These are phyloP conservation scores for Lissonota sp. DNA, from an alignment of 2,888 invertebrate genomes.

Conservation along the genomic window DNA sequence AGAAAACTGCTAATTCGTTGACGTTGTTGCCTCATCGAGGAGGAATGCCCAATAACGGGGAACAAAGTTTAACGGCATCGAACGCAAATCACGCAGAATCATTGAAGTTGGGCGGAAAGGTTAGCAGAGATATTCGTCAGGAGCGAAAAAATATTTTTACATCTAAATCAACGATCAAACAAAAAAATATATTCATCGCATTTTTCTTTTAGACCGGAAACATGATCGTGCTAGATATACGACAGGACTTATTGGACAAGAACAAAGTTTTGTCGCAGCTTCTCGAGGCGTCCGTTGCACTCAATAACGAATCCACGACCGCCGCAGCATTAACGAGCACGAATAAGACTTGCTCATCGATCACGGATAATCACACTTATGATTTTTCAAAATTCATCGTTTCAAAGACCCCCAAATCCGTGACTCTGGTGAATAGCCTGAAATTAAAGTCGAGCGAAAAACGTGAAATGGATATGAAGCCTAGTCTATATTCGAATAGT, in stretches of 20 bases:
- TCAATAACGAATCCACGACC: constrained; percentile 73
- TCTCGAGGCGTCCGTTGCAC: constrained; percentile 77
- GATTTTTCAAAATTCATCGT: constrained; percentile 11
- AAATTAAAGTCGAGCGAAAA: constrained; percentile 42
- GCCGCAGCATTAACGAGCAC: constrained; percentile 61
- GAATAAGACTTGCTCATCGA: constrained; percentile 17
- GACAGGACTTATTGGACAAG: constrained; percentile 76
- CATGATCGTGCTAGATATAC: constrained; percentile 78
- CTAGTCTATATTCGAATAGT: constrained; percentile 58
- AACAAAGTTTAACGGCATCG: constrained; percentile 70
- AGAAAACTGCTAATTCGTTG: constrained; percentile 72
- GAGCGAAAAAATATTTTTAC: neutral
- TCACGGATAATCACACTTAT: constrained; percentile 33
- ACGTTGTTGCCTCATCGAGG: constrained; percentile 74
- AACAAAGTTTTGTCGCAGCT: constrained; percentile 77
- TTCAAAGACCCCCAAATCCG: constrained; percentile 25
- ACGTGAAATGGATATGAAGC: constrained; percentile 11
- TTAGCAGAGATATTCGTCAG: constrained; percentile 41
- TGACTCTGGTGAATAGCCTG: constrained; percentile 9
- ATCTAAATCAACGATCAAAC: neutral
- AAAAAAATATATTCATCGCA: neutral
- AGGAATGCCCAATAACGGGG: constrained; percentile 72
- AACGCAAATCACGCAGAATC: constrained; percentile 71
- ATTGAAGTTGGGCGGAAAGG: constrained; percentile 70
- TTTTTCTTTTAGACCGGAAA: constrained; percentile 72